Evolutionary conservation across 2,797 vertebrate genomes (phyloP).

Genomic region (Lutjanus campechanus): DNA sequence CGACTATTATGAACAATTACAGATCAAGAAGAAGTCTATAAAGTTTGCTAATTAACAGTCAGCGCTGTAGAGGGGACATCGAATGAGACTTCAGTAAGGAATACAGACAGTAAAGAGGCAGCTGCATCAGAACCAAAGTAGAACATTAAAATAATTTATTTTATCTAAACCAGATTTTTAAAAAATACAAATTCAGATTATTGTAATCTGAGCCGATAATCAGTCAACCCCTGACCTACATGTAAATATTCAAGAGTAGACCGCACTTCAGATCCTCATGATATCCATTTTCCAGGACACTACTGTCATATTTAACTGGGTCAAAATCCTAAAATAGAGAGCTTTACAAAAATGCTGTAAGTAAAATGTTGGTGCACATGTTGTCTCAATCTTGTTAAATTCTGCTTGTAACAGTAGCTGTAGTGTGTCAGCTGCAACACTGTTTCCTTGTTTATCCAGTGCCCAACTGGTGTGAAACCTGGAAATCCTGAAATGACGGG

Average conservation of each 20-base stretch:
- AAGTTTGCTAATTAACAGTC: too few species aligned
- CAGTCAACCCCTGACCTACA: too few species aligned
- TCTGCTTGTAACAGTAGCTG: conserved; percentile 6
- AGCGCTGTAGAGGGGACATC: too few species aligned
- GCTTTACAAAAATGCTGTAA: neutral
- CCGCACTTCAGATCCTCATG: neutral
- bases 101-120: too few species aligned
- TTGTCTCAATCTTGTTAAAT: conserved; percentile 2
- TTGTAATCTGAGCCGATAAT: too few species aligned
- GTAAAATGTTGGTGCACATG: neutral
- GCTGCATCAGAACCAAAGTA: too few species aligned
- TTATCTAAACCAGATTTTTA: too few species aligned
- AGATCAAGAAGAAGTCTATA: too few species aligned
- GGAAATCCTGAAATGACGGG: conserved; percentile 65
- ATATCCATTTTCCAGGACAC: neutral
- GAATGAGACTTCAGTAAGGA: too few species aligned
- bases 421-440: conserved; percentile 12
- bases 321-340: neutral
- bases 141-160: too few species aligned
- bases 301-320: neutral
- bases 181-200: too few species aligned
- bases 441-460: conserved; percentile 60
- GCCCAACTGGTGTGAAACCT: conserved; percentile 58
- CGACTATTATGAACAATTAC: too few species aligned
- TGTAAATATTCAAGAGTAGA: neutral